phyloP scores from a whole-genome alignment of 1,140 invertebrate species.

The Heliconius nattereri region DNA sequence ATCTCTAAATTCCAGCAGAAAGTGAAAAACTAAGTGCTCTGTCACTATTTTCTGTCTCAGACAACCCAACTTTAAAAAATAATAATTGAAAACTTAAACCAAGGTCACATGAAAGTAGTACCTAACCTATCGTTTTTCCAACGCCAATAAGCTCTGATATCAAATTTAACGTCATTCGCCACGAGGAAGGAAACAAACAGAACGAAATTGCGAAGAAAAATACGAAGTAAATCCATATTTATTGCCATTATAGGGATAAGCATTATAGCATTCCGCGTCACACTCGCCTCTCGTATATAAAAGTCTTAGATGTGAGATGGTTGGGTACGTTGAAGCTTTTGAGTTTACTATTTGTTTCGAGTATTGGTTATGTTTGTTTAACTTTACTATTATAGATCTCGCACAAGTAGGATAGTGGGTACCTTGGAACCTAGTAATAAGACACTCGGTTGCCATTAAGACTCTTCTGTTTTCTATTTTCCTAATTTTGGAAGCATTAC shows the following conservation, averaged over 20 bases:
- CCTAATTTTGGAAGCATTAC: too few species aligned
- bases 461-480: too few species aligned
- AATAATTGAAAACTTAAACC: too few species aligned
- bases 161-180: background rate
- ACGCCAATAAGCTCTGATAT: background rate
- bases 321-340: background rate
- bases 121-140: background rate
- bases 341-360: background rate
- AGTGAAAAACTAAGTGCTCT: too few species aligned
- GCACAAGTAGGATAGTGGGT: too few species aligned
- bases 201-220: background rate
- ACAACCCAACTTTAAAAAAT: too few species aligned
- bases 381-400: too few species aligned
- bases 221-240: constrained; percentile 2
- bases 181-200: background rate
- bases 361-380: background rate
- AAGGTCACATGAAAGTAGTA: background rate
- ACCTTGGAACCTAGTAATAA: too few species aligned
- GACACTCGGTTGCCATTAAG: too few species aligned
- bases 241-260: background rate
- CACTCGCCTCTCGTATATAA: background rate
- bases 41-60: too few species aligned
- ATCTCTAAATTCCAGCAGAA: too few species aligned
- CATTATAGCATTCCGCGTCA: background rate
- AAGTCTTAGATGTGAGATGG: background rate